Conservation (phyloP, 2,888 invertebrate species). For the Leptinotarsa haldemani region DNA sequence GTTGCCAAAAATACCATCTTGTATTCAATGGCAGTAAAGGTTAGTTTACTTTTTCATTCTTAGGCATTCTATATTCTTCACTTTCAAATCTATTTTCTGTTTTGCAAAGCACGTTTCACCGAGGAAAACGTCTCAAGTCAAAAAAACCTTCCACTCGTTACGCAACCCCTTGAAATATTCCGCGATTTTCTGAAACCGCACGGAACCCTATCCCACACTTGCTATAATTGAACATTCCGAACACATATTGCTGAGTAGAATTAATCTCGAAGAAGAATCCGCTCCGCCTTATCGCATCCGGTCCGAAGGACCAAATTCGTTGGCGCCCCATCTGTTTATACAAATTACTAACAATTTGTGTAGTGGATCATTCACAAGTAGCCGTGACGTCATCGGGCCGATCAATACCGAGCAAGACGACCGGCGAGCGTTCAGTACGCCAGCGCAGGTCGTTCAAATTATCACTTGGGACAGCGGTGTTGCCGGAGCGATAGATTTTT, state of each 20-base stretch:
- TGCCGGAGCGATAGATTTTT: constrained; percentile 3
- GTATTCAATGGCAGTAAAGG: too few relatives aligned
- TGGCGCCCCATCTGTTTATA: constrained; percentile 47
- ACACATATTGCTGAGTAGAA: constrained; percentile 44
- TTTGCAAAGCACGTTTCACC: background rate
- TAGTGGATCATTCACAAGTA: constrained; percentile 63
- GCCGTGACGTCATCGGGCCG: constrained; percentile 60
- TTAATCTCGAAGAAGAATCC: constrained; percentile 30
- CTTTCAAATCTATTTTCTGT: too few relatives aligned
- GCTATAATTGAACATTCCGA: constrained; percentile 46
- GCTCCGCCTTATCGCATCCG: constrained; percentile 24
- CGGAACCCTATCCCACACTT: constrained; percentile 29
- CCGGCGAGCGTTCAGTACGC: constrained; percentile 50
- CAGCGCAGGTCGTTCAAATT: constrained; percentile 33
- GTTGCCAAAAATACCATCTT: too few relatives aligned
- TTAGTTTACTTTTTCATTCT: too few relatives aligned
- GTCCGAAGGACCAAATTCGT: constrained; percentile 41
- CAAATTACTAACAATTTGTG: constrained; percentile 61
- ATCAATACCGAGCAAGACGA: constrained; percentile 59
- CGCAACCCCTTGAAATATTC: background rate
- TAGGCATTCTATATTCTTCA: too few relatives aligned
- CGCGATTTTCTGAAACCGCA: background rate
- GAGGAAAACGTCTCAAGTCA: background rate
- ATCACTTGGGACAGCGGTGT: constrained; percentile 37
- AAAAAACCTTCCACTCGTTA: background rate